Base-by-base conservation (phyloP, 2,888 invertebrate species). In the Eilema sororculum region DNA sequence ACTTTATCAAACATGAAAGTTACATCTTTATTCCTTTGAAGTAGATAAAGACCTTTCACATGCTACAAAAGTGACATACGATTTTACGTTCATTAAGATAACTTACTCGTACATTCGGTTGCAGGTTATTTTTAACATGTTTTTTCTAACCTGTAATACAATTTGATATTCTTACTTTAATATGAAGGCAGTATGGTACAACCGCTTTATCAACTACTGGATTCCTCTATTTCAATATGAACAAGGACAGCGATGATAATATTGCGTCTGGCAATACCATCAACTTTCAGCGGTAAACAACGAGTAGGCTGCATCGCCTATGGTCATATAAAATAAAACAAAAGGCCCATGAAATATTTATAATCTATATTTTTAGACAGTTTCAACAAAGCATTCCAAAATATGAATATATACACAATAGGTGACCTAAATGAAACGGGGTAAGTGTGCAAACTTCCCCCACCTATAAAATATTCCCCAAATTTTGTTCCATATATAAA, bases 391-490 rank as follows among this genome's bases (percentile, higher is more conserved):
- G 9, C 33, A 25, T 33, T 61, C 56, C 56, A 60, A 61, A 30
- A 10, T 52, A 56, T 22, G 22, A 37, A 24, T 62, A 41, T 67
- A 59, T 28, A 68, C 20, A 52, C 52, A 52, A 52, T 37, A 56
- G 41, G 22, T 61, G 65, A 41, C 37, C 63, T 20, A 56, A 67
- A 71, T 69, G 37, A 62, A 65, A 12, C 5, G 37, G 37, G 37
- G 37, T 37, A 33, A 16, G 5, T 65, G 58, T 24, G 57, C 12
- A 12, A n/a, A 60, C 52, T 58, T 30, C 41, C 33, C 52, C 58
- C 71, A 69, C 16, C 30, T 33, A 13, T 37, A 64, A 71, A 57
- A 78, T 73, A 80, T 73, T 68, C 58, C 41, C n/a, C 60, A 22
- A 30, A 63, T 69, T 71, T 70, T 73, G 41, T 56, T 70, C 72